Evolutionary conservation across 2,797 vertebrate genomes (phyloP).

Genomic region (Bovichtus variegatus): DNA sequence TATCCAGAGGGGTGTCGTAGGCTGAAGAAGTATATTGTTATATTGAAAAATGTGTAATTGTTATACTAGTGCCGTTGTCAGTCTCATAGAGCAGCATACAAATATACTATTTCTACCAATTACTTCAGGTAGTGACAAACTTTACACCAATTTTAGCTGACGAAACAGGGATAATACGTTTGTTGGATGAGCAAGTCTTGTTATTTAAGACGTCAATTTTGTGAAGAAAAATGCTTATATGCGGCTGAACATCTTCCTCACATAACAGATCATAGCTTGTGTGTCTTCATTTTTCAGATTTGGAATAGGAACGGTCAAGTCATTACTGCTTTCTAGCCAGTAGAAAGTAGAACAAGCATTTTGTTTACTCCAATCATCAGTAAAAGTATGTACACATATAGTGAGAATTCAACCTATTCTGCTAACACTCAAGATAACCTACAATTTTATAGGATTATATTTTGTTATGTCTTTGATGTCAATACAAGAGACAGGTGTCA

Average conservation of each 20-base stretch:
- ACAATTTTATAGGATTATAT: slow-evolving; percentile 35
- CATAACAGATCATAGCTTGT: background rate
- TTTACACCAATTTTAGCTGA: slow-evolving; percentile 12
- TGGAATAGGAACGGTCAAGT: background rate
- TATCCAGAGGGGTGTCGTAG: slow-evolving; percentile 28
- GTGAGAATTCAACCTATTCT: slow-evolving; percentile 11
- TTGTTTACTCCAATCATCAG: slow-evolving; percentile 2
- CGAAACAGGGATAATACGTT: background rate
- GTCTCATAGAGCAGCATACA: background rate
- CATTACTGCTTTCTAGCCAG: background rate
- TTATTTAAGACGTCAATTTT: background rate
- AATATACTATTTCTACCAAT: slow-evolving; percentile 12
- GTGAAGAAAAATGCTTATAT: background rate
- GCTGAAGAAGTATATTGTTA: slow-evolving; percentile 11
- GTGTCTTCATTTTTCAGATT: background rate
- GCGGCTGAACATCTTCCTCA: background rate
- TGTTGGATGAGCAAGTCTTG: slow-evolving; percentile 2
- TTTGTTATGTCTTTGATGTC: slow-evolving; percentile 54
- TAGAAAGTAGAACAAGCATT: no score
- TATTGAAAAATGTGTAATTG: slow-evolving; percentile 17
- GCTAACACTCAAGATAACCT: slow-evolving; percentile 11
- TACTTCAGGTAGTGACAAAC: slow-evolving; percentile 18
- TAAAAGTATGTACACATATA: slow-evolving; percentile 1
- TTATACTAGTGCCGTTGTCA: slow-evolving; percentile 1
- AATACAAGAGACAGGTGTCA: slow-evolving; percentile 65